Evolutionary conservation across 2,888 invertebrate genomes (phyloP), one percentile per base, ranked within the genome.

Genomic region (Drosophila differens): DNA sequence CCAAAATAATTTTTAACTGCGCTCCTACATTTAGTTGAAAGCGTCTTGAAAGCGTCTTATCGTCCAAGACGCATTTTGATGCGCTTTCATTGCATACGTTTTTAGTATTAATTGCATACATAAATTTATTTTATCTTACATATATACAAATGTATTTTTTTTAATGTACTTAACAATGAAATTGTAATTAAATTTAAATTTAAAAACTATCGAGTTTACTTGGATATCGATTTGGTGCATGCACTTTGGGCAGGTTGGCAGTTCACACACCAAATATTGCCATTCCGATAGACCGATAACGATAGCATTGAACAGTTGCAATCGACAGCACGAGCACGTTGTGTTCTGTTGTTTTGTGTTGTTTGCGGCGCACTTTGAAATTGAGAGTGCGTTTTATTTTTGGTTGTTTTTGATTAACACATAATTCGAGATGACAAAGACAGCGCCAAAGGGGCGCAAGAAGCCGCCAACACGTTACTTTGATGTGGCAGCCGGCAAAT

Each of bases 381-480:
- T 32, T 53, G 41, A 51, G 14, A 47, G 16, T 30, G 47, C 41
- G 51, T 54, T 60, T 72, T 64, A 37, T 7, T 16, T 47, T 25
- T 14, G 14, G 4, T 4, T 22, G 54, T 57, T 58, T 44, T 61
- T 76, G 58, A 41, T 44, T 32, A n/a, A 28, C 7, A 9, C 9
- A 2, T 28, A 60, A 7, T n/a, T n/a, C 1, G 54, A 51, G 10
- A 81, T 79, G 81, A 22, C 69, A 6, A 83, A 86, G 37, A n/a
- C 60, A 33, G 59, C 71, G 75, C 59, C 79, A 7, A 78, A 83
- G 28, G 79, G 39, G 63, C 86, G 79, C 62, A 68, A 67, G 0
- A 89, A 81, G 67, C 70, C 67, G 25, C 57, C 58, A 39, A 2
- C 64, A 3, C 91, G 91, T 4, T 91, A 91, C 49, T 91, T 90